Conservation (phyloP, 1,140 invertebrate species). For the Aphelenchoides avenae region DNA sequence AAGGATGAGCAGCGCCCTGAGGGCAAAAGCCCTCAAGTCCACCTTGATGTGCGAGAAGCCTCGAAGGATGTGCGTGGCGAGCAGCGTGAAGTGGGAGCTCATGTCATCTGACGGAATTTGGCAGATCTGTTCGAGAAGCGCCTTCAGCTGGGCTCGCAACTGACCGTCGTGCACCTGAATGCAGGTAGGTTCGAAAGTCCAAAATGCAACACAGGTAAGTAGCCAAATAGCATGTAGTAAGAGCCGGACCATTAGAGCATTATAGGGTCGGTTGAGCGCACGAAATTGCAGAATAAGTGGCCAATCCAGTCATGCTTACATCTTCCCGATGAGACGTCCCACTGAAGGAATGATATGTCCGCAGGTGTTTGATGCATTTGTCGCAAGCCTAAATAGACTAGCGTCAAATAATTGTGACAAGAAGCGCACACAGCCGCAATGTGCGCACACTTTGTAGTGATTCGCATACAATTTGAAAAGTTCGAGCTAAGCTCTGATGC, state of each 20-base stretch:
- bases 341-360: conserved; percentile 28
- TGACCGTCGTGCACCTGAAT: not conserved
- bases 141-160: conserved; percentile 19
- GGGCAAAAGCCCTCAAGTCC: conserved; percentile 17
- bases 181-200: too few relatives aligned
- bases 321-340: conserved; percentile 27
- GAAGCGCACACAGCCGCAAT: too few relatives aligned
- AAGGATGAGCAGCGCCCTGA: conserved; percentile 20
- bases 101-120: conserved; percentile 8
- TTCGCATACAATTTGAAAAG: too few relatives aligned
- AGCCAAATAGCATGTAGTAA: too few relatives aligned
- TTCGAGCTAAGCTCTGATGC: too few relatives aligned
- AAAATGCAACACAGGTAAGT: too few relatives aligned
- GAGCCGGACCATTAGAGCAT: too few relatives aligned
- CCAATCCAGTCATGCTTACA: conserved; percentile 22
- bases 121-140: conserved; percentile 9
- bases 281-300: too few relatives aligned
- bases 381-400: conserved; percentile 39
- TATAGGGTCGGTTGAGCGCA: too few relatives aligned
- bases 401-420: too few relatives aligned
- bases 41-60: conserved; percentile 18
- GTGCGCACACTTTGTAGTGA: too few relatives aligned
- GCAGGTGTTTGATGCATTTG: conserved; percentile 23
- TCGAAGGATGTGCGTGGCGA: conserved; percentile 19
- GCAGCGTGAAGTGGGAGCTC: conserved; percentile 17